Percentiles rank a stretch among this genome's conserved stretches.
Evolutionary conservation across 2,113 vertebrate species (phyloP).

Genomic region (Psittacara wagleri): DNA sequence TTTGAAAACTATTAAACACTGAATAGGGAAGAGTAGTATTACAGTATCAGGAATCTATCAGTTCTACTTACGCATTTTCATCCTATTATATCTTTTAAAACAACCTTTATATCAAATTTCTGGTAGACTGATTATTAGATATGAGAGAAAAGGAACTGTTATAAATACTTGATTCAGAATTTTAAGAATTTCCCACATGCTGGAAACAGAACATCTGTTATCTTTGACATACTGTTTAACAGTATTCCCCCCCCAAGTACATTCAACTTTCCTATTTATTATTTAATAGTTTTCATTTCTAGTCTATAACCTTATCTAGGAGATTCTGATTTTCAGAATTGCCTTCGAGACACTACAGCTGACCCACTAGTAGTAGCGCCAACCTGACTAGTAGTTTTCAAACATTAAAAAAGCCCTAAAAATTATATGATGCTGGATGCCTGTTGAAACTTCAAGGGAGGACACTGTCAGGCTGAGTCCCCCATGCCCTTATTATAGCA

Average conservation of each 20-base stretch:
- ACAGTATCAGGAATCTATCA: neutral
- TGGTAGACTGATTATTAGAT: neutral
- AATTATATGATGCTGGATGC: neutral
- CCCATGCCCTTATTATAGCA: neutral
- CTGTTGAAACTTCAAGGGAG: neutral
- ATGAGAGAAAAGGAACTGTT: neutral
- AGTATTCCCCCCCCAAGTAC: slow-evolving; percentile 8
- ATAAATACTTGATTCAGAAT: neutral
- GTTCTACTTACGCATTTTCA: neutral
- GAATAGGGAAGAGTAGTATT: neutral
- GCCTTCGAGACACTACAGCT: neutral
- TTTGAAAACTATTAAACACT: slow-evolving; percentile 57
- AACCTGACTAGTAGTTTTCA: neutral
- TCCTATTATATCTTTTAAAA: neutral
- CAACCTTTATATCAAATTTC: neutral
- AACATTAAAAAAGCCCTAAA: neutral
- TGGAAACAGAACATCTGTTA: neutral
- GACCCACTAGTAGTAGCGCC: neutral
- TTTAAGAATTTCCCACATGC: neutral
- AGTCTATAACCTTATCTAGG: neutral
- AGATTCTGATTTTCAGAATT: neutral
- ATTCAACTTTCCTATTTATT: slow-evolving; percentile 40
- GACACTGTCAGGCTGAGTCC: neutral
- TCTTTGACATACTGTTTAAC: slow-evolving; percentile 25
- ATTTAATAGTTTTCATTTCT: neutral